Conservation (phyloP, 2,888 invertebrate species). For the Dasypolia templi region DNA sequence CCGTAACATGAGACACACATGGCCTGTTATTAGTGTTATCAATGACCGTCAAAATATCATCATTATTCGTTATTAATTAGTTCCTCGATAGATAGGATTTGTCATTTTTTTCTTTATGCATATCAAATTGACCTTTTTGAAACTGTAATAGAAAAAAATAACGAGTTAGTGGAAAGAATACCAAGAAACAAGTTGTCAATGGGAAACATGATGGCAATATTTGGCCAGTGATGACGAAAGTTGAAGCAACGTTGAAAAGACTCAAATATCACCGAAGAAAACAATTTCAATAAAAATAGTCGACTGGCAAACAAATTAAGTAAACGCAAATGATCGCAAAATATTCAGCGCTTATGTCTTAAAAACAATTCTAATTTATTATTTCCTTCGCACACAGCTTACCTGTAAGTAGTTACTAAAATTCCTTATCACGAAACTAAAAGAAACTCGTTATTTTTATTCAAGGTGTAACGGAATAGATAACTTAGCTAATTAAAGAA, state of each 20-base stretch:
- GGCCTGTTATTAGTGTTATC: conserved; percentile 55
- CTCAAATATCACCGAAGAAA: not conserved
- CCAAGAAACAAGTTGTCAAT: not conserved
- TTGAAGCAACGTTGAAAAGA: not conserved
- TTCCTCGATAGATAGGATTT: conserved; percentile 48
- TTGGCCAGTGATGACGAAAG: not conserved
- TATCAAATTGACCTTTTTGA: not conserved
- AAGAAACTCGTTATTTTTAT: conserved; percentile 65
- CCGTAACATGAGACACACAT: conserved; percentile 62
- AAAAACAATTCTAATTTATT: conserved; percentile 62
- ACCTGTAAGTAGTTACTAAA: conserved; percentile 51
- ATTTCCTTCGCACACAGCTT: conserved; percentile 56
- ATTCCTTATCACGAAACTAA: conserved; percentile 64
- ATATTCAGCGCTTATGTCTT: conserved; percentile 35
- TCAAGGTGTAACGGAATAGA: conserved; percentile 63
- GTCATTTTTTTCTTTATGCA: conserved; percentile 3
- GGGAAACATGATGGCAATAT: not conserved
- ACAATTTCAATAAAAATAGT: conserved; percentile 9
- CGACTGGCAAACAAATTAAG: conserved; percentile 34
- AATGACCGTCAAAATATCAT: conserved; percentile 59
- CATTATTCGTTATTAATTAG: conserved; percentile 49
- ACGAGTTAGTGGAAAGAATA: too few species aligned
- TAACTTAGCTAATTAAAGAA: conserved; percentile 61
- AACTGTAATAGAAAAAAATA: not conserved
- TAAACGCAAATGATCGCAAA: conserved; percentile 42